Percentiles rank a stretch among this genome's conserved stretches.
These are phyloP conservation scores for Sprattus sprattus DNA, from an alignment of 2,113 vertebrate genomes.

Conservation along the genomic window DNA sequence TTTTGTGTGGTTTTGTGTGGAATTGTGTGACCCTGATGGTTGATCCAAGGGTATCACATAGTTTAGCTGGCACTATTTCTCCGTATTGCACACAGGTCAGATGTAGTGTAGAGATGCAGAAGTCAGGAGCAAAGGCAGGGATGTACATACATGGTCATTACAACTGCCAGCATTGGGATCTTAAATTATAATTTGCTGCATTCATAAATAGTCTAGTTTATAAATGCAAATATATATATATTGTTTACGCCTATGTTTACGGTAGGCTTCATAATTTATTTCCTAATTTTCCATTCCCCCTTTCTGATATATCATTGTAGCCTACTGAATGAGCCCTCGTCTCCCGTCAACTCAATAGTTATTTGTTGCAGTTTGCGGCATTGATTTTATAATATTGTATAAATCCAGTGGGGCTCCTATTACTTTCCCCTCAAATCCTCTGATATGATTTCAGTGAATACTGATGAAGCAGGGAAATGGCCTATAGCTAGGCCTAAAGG, in stretches of 20 bases:
- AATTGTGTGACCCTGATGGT: background rate
- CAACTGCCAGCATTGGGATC: background rate
- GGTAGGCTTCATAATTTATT: background rate
- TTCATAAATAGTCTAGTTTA: no score
- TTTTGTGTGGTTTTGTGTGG: background rate
- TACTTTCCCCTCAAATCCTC: background rate
- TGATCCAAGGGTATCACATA: background rate
- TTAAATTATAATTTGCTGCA: background rate
- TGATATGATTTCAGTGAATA: slow-evolving; percentile 4
- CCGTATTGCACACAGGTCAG: no score
- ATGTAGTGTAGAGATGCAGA: background rate
- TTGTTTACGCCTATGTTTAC: background rate
- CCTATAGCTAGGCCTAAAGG: background rate
- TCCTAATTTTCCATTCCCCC: background rate
- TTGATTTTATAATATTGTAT: slow-evolving; percentile 10
- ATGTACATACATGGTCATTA: background rate
- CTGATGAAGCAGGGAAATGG: background rate
- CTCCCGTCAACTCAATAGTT: background rate
- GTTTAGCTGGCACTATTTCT: no score
- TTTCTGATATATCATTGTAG: background rate
- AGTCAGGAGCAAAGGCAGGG: background rate
- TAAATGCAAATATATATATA: background rate
- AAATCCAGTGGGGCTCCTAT: background rate
- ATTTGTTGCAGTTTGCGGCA: slow-evolving; percentile 4
- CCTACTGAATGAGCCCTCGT: background rate